These are phyloP conservation scores for Drosophila siamana DNA, from an alignment of 2,888 invertebrate genomes.

Conservation along the genomic window DNA sequence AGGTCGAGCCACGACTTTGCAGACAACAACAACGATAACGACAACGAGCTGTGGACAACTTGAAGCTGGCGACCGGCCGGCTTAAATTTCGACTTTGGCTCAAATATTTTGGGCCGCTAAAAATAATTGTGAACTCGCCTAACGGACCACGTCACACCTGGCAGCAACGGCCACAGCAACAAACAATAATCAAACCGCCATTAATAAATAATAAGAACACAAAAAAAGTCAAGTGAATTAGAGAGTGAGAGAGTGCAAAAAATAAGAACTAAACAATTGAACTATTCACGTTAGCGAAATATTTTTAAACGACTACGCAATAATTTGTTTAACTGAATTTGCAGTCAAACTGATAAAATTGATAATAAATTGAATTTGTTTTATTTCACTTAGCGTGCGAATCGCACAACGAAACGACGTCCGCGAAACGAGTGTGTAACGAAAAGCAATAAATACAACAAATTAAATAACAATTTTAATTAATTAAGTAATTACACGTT, in stretches of 20 bases:
- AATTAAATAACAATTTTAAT: conserved; percentile 28
- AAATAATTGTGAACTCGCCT: conserved; percentile 38
- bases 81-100: conserved; percentile 23
- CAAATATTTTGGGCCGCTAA: conserved; percentile 21
- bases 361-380: conserved; percentile 47
- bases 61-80: conserved; percentile 57
- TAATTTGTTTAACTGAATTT: conserved; percentile 55
- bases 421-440: conserved; percentile 26
- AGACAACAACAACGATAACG: conserved; percentile 4
- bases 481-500: conserved; percentile 29
- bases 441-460: conserved; percentile 74
- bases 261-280: too few species aligned
- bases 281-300: conserved; percentile 43
- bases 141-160: conserved; percentile 52
- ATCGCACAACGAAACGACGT: conserved; percentile 2
- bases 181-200: conserved; percentile 41
- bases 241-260: conserved; percentile 1
- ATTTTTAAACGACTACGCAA: conserved; percentile 67
- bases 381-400: conserved; percentile 1
- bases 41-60: conserved; percentile 8
- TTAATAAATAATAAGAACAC: conserved; percentile 18
- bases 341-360: conserved; percentile 50
- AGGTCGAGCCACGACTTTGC: conserved; percentile 27
- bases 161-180: conserved; percentile 24
- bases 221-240: conserved; percentile 22